Evolutionary conservation across 1,140 invertebrate species (phyloP).

Genomic region (Trachymyrmex septentrionalis): DNA sequence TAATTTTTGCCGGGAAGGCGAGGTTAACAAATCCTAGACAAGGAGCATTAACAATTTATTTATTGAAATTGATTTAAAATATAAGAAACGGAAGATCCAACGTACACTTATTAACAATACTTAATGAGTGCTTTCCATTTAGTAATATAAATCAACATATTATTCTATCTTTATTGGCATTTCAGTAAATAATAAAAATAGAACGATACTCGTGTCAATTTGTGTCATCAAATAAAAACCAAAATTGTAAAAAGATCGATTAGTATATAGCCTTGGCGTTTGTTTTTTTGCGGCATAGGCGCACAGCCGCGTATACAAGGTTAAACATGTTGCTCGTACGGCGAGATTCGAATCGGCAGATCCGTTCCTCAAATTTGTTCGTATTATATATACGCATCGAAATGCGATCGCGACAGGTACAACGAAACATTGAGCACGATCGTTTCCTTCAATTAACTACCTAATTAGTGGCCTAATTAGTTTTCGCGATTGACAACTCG

Average conservation of each 20-base stretch:
- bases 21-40: not conserved
- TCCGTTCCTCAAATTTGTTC: not conserved
- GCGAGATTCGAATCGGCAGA: not conserved
- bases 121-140: too few species aligned
- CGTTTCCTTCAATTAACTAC: constrained; percentile 19
- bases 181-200: too few species aligned
- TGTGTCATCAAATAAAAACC: too few species aligned
- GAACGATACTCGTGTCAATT: too few species aligned
- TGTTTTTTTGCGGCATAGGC: not conserved
- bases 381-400: not conserved
- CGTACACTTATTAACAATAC: not conserved
- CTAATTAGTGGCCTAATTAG: not conserved
- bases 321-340: too few species aligned
- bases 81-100: not conserved
- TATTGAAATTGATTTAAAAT: not conserved
- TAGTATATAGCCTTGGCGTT: not conserved
- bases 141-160: too few species aligned
- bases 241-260: not conserved
- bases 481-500: constrained; percentile 10
- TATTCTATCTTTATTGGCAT: too few species aligned
- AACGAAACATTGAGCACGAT: not conserved
- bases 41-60: not conserved
- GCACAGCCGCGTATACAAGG: not conserved
- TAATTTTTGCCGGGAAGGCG: not conserved
- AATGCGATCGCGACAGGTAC: not conserved